A percentile compares a stretch with the other conserved stretches of the same genome.
phyloP scores from a whole-genome alignment of 2,113 vertebrate species.

The Myotis yumanensis region DNA sequence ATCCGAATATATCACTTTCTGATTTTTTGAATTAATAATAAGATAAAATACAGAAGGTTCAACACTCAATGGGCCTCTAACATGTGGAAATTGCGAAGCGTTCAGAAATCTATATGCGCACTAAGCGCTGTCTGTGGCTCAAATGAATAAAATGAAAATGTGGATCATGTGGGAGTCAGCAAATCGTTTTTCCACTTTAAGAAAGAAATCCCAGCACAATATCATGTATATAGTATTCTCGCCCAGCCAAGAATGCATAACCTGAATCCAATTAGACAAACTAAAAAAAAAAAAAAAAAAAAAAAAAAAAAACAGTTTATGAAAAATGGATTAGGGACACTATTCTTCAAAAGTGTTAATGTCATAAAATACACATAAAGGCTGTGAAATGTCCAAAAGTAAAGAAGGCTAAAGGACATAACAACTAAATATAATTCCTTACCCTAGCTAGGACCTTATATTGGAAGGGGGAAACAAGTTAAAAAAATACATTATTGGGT shows the following conservation, averaged over 20 bases:
- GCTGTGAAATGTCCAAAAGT: background rate
- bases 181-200: slow-evolving; percentile 12
- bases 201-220: background rate
- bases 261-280: slow-evolving; percentile 6
- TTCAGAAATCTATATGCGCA: background rate
- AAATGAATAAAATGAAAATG: slow-evolving; percentile 4
- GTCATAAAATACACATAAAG: background rate
- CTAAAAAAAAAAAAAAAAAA: slow-evolving; percentile 23
- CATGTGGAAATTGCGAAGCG: background rate
- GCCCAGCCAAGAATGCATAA: background rate
- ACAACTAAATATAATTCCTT: background rate
- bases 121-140: background rate
- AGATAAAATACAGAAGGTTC: background rate
- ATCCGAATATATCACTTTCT: background rate
- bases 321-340: background rate
- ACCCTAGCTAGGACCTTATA: background rate
- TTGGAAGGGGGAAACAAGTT: background rate
- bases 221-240: background rate
- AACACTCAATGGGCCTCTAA: background rate
- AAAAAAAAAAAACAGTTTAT: background rate
- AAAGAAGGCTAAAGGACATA: background rate
- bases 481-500: background rate
- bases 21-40: background rate
- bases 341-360: background rate
- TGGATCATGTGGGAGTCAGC: background rate